Evolutionary conservation across 2,113 vertebrate species (phyloP).

Genomic region (Ailurus styani): DNA sequence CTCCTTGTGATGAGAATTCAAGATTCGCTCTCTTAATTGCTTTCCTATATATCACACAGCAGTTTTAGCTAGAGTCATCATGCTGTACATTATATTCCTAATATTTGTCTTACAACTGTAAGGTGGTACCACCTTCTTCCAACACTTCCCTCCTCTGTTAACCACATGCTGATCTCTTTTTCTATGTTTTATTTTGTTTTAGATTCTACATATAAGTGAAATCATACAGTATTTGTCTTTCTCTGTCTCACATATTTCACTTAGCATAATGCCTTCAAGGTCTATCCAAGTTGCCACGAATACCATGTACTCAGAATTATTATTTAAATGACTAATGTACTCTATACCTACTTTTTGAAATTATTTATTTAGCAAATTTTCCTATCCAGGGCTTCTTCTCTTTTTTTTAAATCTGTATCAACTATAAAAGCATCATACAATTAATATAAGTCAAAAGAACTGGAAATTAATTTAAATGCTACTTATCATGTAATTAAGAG

Average conservation of each 20-base stretch:
- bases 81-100: background rate
- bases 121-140: background rate
- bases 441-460: conserved; percentile 45
- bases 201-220: background rate
- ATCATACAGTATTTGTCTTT: background rate
- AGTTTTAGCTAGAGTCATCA: background rate
- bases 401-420: background rate
- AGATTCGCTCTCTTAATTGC: background rate
- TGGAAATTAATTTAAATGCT: conserved; percentile 43
- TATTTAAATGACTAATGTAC: background rate
- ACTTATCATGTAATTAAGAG: conserved; percentile 67
- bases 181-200: background rate
- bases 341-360: conserved; percentile 37
- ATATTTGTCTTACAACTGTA: background rate
- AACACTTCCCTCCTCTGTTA: background rate
- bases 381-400: background rate
- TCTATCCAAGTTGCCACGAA: background rate
- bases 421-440: conserved; percentile 56
- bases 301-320: background rate
- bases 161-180: background rate
- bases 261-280: background rate
- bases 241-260: background rate
- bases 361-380: conserved; percentile 17
- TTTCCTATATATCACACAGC: background rate
- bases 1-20: background rate